Evolutionary conservation across 2,113 vertebrate genomes (phyloP), one percentile per base, ranked within the genome.

Genomic region (Sprattus sprattus): DNA sequence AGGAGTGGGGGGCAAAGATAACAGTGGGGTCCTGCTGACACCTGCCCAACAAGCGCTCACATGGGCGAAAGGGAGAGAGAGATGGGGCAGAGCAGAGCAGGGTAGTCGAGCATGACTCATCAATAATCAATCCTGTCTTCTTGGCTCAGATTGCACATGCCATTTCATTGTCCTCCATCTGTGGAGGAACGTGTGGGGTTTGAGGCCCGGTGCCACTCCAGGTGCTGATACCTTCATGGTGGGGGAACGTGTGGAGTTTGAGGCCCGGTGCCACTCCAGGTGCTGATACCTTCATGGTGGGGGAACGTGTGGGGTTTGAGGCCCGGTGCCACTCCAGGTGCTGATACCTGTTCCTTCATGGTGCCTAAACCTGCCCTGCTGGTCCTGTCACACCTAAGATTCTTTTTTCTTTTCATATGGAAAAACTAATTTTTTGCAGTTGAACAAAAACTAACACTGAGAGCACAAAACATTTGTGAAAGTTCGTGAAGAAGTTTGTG

Each of bases 121-220:
- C 86, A 93, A 92, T 94, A 90, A 94, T 92, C 92, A 86, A 93
- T 86, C 83, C 6, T 18, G 87, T 88, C 87, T 81, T 81, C 2
- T 78, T 28, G 84, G 45, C 49, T 54, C 7, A 6, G 52, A 1
- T 60, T 20, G 2, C 6, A 6, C 54, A 60, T 18, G 54, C 54
- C 54, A 81, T 81, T 20, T 84, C 71, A 90, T 82, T 91, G 86
- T 90, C 88, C 83, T 90, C 75, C 81, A 39, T 18, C 6, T 45
- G 81, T 84, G 83, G 45, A 13, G 0, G 85, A n/a, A 85, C 84
- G 87, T 39, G 57, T 50, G 25, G n/a, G n/a, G n/a, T 20, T 20
- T 2, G 52, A 54, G 52, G 15, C 52, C 52, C 18, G 52, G 15
- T 18, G 15, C 13, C 2, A 3, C 4, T 1, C 39, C 39, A 1